Conservation (phyloP, 2,888 invertebrate genomes). For the Epistrophe grossulariae region DNA sequence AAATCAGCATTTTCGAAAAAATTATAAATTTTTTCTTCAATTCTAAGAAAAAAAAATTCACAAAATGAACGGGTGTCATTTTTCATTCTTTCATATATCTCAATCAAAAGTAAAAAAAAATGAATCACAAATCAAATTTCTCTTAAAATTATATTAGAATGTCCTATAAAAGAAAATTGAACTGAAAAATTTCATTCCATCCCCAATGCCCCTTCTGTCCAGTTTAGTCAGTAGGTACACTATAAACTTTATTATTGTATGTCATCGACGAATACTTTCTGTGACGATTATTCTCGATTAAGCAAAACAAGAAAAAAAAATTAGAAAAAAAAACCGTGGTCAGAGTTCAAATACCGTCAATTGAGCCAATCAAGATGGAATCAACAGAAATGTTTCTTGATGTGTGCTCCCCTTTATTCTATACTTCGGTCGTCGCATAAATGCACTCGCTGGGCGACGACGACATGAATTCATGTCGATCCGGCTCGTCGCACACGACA, state of each 20-base stretch:
- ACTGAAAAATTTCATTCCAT: conserved; percentile 22
- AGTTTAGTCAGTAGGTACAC: neutral
- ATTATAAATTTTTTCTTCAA: too few relatives aligned
- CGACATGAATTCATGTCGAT: conserved; percentile 74
- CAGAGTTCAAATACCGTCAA: conserved; percentile 84
- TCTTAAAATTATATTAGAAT: neutral
- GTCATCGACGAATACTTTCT: conserved; percentile 73
- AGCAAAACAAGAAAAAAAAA: conserved; percentile 63
- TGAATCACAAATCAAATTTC: neutral
- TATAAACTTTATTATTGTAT: conserved; percentile 14
- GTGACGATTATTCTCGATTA: conserved; percentile 77
- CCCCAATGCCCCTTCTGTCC: conserved; percentile 50
- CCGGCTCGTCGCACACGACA: conserved; percentile 73
- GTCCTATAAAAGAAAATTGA: conserved; percentile 11
- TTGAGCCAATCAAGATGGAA: conserved; percentile 83
- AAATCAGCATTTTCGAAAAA: too few relatives aligned
- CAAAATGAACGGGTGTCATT: too few relatives aligned
- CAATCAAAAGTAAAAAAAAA: neutral
- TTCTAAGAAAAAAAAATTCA: too few relatives aligned
- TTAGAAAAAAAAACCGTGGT: conserved; percentile 77
- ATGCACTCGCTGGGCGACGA: conserved; percentile 52
- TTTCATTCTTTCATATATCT: neutral
- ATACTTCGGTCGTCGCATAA: conserved; percentile 58
- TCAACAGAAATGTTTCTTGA: conserved; percentile 77
- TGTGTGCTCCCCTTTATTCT: conserved; percentile 74